Evolutionary conservation across 2,113 vertebrate species (phyloP).

Genomic region (Oryzias woworae): DNA sequence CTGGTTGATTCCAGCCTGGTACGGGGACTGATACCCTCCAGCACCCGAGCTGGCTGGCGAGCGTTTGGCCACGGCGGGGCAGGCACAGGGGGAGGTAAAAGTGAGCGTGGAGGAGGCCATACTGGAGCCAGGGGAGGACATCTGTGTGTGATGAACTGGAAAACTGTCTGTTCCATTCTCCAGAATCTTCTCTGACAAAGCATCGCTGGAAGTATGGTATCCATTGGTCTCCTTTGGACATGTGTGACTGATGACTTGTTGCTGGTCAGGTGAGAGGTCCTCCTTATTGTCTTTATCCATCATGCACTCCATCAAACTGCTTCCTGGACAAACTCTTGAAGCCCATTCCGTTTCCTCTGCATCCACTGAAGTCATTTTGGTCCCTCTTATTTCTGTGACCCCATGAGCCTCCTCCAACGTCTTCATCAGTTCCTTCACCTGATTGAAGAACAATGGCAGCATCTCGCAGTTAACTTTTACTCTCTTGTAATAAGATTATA

Average conservation of each 20-base stretch:
- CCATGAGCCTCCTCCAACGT: conserved; percentile 54
- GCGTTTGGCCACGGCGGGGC: conserved; percentile 78
- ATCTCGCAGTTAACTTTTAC: background rate
- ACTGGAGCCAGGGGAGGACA: conserved; percentile 67
- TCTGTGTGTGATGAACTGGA: conserved; percentile 29
- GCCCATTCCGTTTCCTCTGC: conserved; percentile 43
- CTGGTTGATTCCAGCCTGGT: conserved; percentile 95
- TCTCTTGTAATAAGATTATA: background rate
- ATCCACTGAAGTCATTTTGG: background rate
- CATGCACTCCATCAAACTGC: conserved; percentile 16
- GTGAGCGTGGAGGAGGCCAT: conserved; percentile 77
- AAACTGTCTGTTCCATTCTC: conserved; percentile 61
- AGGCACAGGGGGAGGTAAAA: conserved; percentile 81
- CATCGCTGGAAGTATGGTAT: background rate
- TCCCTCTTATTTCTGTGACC: background rate
- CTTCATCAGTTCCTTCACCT: conserved; percentile 84
- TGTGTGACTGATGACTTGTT: conserved; percentile 80
- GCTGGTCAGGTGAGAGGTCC: conserved; percentile 44
- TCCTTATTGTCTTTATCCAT: conserved; percentile 61
- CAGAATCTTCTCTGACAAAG: conserved; percentile 16
- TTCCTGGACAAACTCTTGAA: conserved; percentile 23
- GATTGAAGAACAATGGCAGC: conserved; percentile 39
- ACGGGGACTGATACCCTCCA: conserved; percentile 84
- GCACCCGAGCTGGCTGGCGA: conserved; percentile 49
- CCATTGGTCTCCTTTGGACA: conserved; percentile 45